Evolutionary conservation across 2,797 vertebrate species (phyloP), one percentile per base, ranked within the genome.

Genomic region (Geotrypetes seraphini): DNA sequence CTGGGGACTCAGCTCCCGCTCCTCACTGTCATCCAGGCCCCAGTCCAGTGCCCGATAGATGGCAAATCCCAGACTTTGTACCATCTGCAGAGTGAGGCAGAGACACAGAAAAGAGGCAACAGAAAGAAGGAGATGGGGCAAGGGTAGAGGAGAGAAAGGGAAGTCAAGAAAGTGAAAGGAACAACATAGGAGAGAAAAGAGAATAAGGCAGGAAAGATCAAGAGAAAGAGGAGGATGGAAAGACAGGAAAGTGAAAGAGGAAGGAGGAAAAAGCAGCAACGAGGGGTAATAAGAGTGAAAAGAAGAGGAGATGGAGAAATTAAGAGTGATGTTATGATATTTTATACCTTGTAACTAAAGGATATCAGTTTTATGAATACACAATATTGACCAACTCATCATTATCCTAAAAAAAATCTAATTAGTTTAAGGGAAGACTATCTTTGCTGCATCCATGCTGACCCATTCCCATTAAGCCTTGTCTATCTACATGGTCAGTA

Each of bases 31-130:
- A 0, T 91, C 87, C 71, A 98, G 71, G 0, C 95, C 94, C 94
- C 94, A 97, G 77, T 98, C 95, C 76, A 98, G 78, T 0, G 92
- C 95, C 3, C 75, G 82, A 74, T 98, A 98, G 66, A 97, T 90
- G 32, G 87, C 84, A 3, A 96, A 90, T 2, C 92, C 94, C 63
- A 98, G 58, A 0, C 88, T 88, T 66, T 90, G 90, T 44, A 98
- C 92, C 78, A 95, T 54, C 95, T 98, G 66, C 1, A 1, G 20
- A 43, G 19, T 27, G 3, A 22, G 0, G 3, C 18, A 12, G 28
- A 10, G 12, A 3, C 3, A 6, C 26, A 30, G 7, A 1, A 17
- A 9, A 12, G 7, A 18, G 17, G 12, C 23, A 13, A n/a, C n/a
- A 16, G 27, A 16, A 14, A 40, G 2, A 2, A 8, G 20, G 10